Base-by-base conservation (phyloP, 2,888 invertebrate species). In the Trileptium ribeirensis region DNA sequence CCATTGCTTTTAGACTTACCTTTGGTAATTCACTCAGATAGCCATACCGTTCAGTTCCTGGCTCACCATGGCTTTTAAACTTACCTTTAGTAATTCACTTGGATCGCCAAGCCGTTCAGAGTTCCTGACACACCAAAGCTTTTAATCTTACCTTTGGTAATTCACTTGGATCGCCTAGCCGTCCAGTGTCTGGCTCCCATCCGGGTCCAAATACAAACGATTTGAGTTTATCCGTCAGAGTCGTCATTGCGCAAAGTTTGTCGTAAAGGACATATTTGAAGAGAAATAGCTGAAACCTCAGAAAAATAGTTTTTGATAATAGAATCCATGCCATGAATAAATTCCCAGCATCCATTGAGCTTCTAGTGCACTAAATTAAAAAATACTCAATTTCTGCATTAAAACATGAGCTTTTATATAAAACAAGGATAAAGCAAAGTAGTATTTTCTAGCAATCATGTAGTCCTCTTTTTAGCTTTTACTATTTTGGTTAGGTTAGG, bases 151-250 rank as follows among this genome's bases (percentile, higher is more conserved):
- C 51, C 51, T 51, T 8, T 51, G 51, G 51, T 24, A 51, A 24
- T 51, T 51, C 8, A 15, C 8, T 24, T 51, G 51, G 51, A 51
- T 51, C 51, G 8, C 51, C 51, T 24, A 51, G 51, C 24, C 51
- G 8, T 51, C 93, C 92, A 79, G 91, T 92, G 0, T 95, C 95
- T 0, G 95, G 94, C 84, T 92, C 90, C 95, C 95, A 96, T 85
- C 95, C 95, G 0, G 95, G 95, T 0, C 95, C 95, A 90, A 93
- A 94, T 87, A 94, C 92, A 0, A 94, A 87, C 0, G 93, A 93
- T 3, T 91, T 91, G 31, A 95, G 85, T 87, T 93, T 94, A 86
- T 94, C 90, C 0, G 88, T 89, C 89, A 92, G 91, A 0, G 90
- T 91, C 24, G 90, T 87, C 89, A 93, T 92, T 0, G 89, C 88